phyloP scores from a whole-genome alignment of 64 coral and sea anemone species.

The Montipora efflorescens region DNA sequence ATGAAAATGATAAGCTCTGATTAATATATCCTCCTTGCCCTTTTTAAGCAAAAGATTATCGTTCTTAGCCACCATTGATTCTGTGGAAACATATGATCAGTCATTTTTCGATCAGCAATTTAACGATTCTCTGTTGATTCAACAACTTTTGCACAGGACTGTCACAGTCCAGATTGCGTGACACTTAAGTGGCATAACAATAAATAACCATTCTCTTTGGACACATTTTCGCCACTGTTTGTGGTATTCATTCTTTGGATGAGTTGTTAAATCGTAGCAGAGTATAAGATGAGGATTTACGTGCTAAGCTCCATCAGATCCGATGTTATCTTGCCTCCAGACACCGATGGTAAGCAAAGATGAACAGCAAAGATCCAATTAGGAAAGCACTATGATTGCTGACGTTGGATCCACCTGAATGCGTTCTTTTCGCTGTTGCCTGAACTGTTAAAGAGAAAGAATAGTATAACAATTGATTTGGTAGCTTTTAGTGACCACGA shows the following conservation, averaged over 20 bases:
- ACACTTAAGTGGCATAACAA: not conserved
- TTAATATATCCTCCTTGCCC: not conserved
- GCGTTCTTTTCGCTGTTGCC: not conserved
- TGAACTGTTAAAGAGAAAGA: not conserved
- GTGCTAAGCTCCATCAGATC: not conserved
- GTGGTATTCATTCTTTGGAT: not conserved
- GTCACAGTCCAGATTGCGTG: not conserved
- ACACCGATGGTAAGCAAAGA: not conserved
- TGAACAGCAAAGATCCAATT: not conserved
- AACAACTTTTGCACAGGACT: not conserved
- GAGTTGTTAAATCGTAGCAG: not conserved
- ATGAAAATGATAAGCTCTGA: not conserved
- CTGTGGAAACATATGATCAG: not conserved
- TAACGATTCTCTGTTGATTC: not conserved
- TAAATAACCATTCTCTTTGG: not conserved
- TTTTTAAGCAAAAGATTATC: not conserved
- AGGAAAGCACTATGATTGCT: not conserved
- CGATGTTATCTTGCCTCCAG: conserved; percentile 4
- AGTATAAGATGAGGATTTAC: no score
- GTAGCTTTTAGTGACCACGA: no score
- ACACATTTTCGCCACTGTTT: not conserved
- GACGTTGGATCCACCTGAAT: not conserved
- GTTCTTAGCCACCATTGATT: not conserved
- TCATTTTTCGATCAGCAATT: not conserved
- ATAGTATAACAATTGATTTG: not conserved